Conservation (phyloP, 1,140 invertebrate genomes). For the Apis mellifera region Amel_HAv3.1 CM009931.2:27262001-27262500, state of each 20-base stretch:
- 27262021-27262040: neutral
- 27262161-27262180: slow-evolving; percentile 66
- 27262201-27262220: slow-evolving; percentile 56
- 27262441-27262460: slow-evolving; percentile 62
- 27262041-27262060: neutral
- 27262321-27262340: slow-evolving; percentile 59
- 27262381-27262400: slow-evolving; percentile 57
- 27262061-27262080: neutral
- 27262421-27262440: slow-evolving; percentile 64
- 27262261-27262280: slow-evolving; percentile 63
- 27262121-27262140: slow-evolving; percentile 47
- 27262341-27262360: slow-evolving; percentile 58
- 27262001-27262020: too few species aligned
- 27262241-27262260: slow-evolving; percentile 57
- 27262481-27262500: slow-evolving; percentile 56
- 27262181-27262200: slow-evolving; percentile 56
- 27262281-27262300: slow-evolving; percentile 71
- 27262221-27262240: slow-evolving; percentile 64
- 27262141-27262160: slow-evolving; percentile 63
- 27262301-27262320: slow-evolving; percentile 70
- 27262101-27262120: slow-evolving; percentile 46
- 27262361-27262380: slow-evolving; percentile 64
- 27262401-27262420: slow-evolving; percentile 51
- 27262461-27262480: slow-evolving; percentile 28
- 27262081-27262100: slow-evolving; percentile 41